Evolutionary conservation across 30 jellyfish, hydroid and myxozoan species (phyloP), one percentile per base, ranked within the genome.

Genomic region (Cassiopea andromeda): DNA sequence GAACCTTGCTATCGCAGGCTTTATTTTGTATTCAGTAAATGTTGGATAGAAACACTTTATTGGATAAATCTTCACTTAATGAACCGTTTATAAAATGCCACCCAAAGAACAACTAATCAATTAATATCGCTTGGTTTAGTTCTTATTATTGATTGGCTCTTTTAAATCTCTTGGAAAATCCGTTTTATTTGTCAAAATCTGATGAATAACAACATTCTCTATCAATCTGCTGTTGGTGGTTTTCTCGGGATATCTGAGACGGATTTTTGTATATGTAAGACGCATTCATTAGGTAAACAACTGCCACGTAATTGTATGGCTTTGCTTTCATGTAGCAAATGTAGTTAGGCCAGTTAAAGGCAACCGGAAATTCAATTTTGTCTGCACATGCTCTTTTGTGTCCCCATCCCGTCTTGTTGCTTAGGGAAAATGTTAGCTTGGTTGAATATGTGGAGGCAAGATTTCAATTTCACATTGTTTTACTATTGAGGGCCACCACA

Each of bases 31-130:
- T 70, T 54, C 9, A 70, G 79, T 70, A 70, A 70, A 70, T 70
- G 79, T 43, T 70, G 57, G 27, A 70, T 70, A 50, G 79, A 70
- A 70, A 70, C 54, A 70, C 79, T 19, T 70, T 70, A 70, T 70
- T 70, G 79, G 79, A 70, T 70, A 70, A 19, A 54, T 9, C 79
- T 19, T 70, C 54, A 19, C 79, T 16, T 70, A 54, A 70, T 70
- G n/a, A 27, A 70, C 79, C 79, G 27, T 7, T 70, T 70, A 38
- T 14, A 70, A 19, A 70, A 12, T 70, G 79, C 79, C 79, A 70
- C 79, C 79, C 79, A 70, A 70, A 70, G 79, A 70, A 70, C 79
- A 70, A 70, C 79, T 5, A 43, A 43, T 38, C 79, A 70, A 70
- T 70, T 70, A 43, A 70, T 6, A 70, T 70, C 54, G 49, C 79